phyloP scores from a whole-genome alignment of 2,113 vertebrate genomes.

The Laterallus jamaicensis region DNA sequence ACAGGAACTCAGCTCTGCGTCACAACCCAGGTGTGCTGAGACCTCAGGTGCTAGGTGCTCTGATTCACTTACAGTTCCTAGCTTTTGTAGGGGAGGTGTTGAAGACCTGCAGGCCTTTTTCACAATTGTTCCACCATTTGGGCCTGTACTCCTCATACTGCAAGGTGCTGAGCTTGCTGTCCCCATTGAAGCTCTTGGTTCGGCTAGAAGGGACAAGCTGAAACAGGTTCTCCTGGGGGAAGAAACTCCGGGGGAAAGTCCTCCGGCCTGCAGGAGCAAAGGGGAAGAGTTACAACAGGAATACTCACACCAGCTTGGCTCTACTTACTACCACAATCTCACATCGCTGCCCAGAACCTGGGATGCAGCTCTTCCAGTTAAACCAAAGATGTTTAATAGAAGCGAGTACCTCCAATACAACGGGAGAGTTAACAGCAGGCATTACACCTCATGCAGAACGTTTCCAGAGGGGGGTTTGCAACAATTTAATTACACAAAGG shows the following conservation, averaged over 20 bases:
- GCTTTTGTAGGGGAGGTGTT: conserved; percentile 43
- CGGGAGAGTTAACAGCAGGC: background rate
- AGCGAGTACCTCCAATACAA: background rate
- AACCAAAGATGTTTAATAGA: background rate
- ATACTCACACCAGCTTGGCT: background rate
- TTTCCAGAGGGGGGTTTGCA: background rate
- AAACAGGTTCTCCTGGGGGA: conserved; percentile 88
- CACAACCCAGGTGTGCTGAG: background rate
- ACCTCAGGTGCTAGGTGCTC: rapidly evolving
- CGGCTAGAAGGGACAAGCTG: conserved; percentile 87
- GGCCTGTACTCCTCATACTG: conserved; percentile 80
- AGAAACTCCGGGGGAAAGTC: conserved; percentile 90
- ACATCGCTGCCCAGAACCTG: background rate
- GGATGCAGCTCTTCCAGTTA: background rate
- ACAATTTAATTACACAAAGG: background rate
- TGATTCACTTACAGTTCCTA: conserved; percentile 63
- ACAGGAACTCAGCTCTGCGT: background rate
- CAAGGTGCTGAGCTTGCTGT: conserved; percentile 76
- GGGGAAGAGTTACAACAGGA: background rate
- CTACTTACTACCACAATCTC: background rate
- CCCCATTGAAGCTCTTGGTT: conserved; percentile 86
- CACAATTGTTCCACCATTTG: conserved; percentile 73
- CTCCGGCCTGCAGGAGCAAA: conserved; percentile 78
- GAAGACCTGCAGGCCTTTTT: conserved; percentile 65
- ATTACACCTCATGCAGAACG: background rate